Percentiles rank a stretch among this genome's conserved stretches.
phyloP scores from a whole-genome alignment of 2,888 invertebrate species.

The Glaucopsyche alexis region DNA sequence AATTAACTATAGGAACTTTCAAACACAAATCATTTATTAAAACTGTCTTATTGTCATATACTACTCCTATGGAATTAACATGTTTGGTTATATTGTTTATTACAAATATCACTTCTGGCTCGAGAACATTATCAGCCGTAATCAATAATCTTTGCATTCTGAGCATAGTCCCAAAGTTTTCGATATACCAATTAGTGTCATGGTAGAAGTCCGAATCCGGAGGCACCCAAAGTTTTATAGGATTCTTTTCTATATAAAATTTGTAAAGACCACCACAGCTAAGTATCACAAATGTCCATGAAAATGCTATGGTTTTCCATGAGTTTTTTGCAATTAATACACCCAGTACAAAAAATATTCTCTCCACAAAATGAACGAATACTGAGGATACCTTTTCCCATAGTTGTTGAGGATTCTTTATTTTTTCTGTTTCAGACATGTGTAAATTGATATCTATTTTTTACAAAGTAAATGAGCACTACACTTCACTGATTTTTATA shows the following conservation, averaged over 20 bases:
- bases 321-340: slow-evolving; percentile 80
- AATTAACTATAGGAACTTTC: slow-evolving; percentile 69
- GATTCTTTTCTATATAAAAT: slow-evolving; percentile 87
- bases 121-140: slow-evolving; percentile 83
- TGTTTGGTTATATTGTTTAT: slow-evolving; percentile 75
- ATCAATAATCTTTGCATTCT: slow-evolving; percentile 82
- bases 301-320: slow-evolving; percentile 79
- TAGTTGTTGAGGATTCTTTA: slow-evolving; percentile 61
- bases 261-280: slow-evolving; percentile 82
- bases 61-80: slow-evolving; percentile 63
- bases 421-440: slow-evolving; percentile 59
- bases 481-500: slow-evolving; percentile 18
- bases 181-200: slow-evolving; percentile 86
- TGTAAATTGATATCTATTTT: slow-evolving; percentile 30
- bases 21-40: slow-evolving; percentile 64
- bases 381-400: slow-evolving; percentile 68
- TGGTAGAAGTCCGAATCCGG: slow-evolving; percentile 83
- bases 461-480: neutral
- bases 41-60: slow-evolving; percentile 50
- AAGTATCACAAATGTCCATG: slow-evolving; percentile 77
- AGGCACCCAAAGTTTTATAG: slow-evolving; percentile 88
- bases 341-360: slow-evolving; percentile 80
- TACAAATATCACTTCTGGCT: slow-evolving; percentile 78
- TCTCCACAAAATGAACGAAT: slow-evolving; percentile 68
- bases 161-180: slow-evolving; percentile 82